Conservation (phyloP, 2,113 vertebrate species). For the Herpetotheres cachinnans region DNA sequence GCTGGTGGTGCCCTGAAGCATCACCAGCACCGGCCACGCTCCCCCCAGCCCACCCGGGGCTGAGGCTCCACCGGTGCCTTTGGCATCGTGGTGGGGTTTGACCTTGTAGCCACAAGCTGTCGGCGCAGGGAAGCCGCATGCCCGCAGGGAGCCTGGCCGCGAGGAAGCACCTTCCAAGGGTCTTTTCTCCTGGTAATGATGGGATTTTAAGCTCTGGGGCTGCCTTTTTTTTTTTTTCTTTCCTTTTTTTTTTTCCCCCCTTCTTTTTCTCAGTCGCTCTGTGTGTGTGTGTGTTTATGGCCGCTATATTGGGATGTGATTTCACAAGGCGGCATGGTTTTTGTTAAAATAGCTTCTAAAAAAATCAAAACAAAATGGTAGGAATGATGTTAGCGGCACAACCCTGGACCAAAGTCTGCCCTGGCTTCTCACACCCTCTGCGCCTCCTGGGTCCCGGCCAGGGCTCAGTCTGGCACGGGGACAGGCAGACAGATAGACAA, state of each 20-base stretch:
- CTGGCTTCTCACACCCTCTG: neutral
- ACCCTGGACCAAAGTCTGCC: neutral
- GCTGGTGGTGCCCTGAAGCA: no score
- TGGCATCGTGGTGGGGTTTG: neutral
- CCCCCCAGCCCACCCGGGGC: neutral
- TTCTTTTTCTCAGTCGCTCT: no score
- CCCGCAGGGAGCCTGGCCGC: fast-evolving
- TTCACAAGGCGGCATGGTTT: neutral
- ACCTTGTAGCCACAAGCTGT: fast-evolving
- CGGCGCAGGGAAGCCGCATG: fast-evolving
- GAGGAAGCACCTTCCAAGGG: neutral
- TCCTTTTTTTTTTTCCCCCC: neutral
- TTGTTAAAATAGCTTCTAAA: neutral
- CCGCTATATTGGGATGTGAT: neutral
- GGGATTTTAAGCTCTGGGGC: neutral
- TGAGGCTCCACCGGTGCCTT: fast-evolving
- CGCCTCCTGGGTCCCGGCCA: neutral
- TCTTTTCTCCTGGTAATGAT: neutral
- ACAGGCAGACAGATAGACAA: neutral
- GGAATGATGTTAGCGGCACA: neutral
- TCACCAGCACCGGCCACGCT: fast-evolving
- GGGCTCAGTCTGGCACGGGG: neutral
- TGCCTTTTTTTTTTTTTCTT: neutral
- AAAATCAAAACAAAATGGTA: neutral
- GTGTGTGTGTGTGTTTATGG: neutral